Evolutionary conservation across 2,113 vertebrate species (phyloP).

Genomic region (Oncorhynchus kisutch): DNA sequence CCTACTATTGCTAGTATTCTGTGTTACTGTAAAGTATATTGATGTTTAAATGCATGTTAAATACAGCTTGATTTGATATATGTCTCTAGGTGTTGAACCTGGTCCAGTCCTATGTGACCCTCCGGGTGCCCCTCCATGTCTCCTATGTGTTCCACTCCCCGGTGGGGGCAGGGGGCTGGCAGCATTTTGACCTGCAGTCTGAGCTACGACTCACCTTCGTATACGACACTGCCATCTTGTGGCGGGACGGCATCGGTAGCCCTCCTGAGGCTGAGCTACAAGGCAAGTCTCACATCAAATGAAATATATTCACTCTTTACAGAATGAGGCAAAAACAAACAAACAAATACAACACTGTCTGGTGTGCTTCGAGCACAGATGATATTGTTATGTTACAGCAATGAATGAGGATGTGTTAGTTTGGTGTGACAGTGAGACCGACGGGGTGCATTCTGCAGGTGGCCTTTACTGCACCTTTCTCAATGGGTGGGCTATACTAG

Average conservation of each 20-base stretch:
- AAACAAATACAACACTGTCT: too few relatives aligned
- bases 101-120: slow-evolving; percentile 94
- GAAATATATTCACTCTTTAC: too few relatives aligned
- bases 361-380: too few relatives aligned
- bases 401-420: too few relatives aligned
- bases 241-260: slow-evolving; percentile 90
- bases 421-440: too few relatives aligned
- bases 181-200: slow-evolving; percentile 92
- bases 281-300: slow-evolving; percentile 64
- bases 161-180: slow-evolving; percentile 86
- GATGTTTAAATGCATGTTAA: background rate
- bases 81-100: slow-evolving; percentile 85
- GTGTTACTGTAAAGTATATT: too few relatives aligned
- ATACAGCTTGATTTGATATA: background rate
- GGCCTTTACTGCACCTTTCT: slow-evolving; percentile 81
- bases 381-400: too few relatives aligned
- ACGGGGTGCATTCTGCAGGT: slow-evolving; percentile 65
- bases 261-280: slow-evolving; percentile 89
- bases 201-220: slow-evolving; percentile 93
- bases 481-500: too few relatives aligned
- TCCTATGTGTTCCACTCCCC: slow-evolving; percentile 94
- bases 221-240: slow-evolving; percentile 96
- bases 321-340: too few relatives aligned
- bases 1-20: too few relatives aligned
- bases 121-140: slow-evolving; percentile 89